Base-by-base conservation (phyloP, 2,797 vertebrate genomes). In the Rallus crepitans region DNA sequence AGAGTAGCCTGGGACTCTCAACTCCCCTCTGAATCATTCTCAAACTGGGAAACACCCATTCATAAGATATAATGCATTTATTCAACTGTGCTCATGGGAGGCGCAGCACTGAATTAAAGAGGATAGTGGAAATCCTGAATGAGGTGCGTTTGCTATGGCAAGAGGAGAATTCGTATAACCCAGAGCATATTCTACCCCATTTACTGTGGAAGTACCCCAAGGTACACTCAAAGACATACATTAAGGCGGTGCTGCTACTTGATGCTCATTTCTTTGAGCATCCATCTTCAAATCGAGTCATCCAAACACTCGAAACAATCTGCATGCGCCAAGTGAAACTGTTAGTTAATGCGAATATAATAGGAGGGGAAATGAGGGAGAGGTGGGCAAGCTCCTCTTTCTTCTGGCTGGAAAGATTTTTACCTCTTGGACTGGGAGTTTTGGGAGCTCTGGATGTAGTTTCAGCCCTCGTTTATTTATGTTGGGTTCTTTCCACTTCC, bases 381-480 rank as follows among this genome's bases (percentile, higher is more conserved):
- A 66, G 25, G 9, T 80, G 40, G n/a, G 48, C 25, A 85, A 76
- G 42, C 24, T 94, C 57, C 52, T 60, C 33, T 89, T 85, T 73
- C 30, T 90, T 94, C 77, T 82, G 25, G 23, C 31, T 90, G 40
- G 76, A 90, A 69, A 7, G 30, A 42, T 93, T 91, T 86, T 66
- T 87, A 1, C 35, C 8, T 87, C 39, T 84, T 90, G 23, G 18
- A 66, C 6, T 9, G 12, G 31, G 35, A 80, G 53, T 56, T 90
- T 81, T 70, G 40, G 71, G 52, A 93, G 47, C 35, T 93, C 42
- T 84, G 57, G 33, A 69, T 79, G 47, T 78, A 78, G 35, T 86
- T 91, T 80, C 28, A 94, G 42, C 48, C 57, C 31, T 82, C 71
- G 21, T 66, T 90, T 93, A 72, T 95, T 90, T 95, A 48, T 55